phyloP scores from a whole-genome alignment of 2,888 invertebrate genomes.

The Sussaba pulchella region DNA sequence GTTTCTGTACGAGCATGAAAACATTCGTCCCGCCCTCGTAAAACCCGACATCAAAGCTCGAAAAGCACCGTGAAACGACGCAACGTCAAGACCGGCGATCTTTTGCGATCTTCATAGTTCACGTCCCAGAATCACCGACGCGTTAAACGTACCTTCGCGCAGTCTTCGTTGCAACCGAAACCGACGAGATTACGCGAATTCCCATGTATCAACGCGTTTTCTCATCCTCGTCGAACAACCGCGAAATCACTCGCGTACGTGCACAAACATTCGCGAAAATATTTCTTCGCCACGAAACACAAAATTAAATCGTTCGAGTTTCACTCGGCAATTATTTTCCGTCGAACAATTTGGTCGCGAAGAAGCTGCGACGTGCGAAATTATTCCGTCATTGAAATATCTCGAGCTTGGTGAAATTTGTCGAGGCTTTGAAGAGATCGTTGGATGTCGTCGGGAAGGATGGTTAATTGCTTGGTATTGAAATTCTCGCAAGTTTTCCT shows the following conservation, averaged over 20 bases:
- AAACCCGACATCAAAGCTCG: constrained; percentile 32
- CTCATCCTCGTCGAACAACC: background rate
- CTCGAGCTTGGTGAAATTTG: background rate
- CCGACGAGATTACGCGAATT: no score
- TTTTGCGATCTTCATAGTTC: constrained; percentile 11
- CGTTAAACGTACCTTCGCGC: background rate
- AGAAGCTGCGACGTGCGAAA: background rate
- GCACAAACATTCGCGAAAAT: no score
- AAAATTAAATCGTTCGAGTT: background rate
- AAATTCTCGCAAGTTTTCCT: background rate
- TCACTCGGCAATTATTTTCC: constrained; percentile 12
- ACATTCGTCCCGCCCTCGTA: constrained; percentile 28
- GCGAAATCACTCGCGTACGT: no score
- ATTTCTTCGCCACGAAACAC: no score
- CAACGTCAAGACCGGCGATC: constrained; percentile 9
- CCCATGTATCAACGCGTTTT: constrained; percentile 29
- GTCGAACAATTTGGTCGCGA: no score
- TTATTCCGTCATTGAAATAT: background rate
- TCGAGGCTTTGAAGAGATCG: constrained; percentile 2
- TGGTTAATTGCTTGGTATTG: background rate
- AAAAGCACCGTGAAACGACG: constrained; percentile 2
- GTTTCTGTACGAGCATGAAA: background rate
- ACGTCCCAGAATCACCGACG: constrained; percentile 14
- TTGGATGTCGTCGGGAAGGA: background rate
- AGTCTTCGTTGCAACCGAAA: no score